Conservation (phyloP, 2,888 invertebrate genomes). For the Diaprepes abbreviatus region DNA sequence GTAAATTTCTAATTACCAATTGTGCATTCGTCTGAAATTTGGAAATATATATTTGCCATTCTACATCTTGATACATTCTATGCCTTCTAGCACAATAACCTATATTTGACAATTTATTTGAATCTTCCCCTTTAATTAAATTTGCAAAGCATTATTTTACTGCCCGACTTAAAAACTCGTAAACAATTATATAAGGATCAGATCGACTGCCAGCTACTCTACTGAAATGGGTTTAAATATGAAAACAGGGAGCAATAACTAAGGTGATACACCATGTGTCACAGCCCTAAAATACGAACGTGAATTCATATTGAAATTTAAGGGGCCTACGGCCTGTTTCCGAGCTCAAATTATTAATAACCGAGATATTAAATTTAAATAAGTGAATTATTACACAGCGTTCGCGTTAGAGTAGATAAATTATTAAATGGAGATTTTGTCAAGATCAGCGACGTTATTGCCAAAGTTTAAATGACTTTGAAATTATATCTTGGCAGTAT, state of each 20-base stretch:
- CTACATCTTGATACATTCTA: too few relatives aligned
- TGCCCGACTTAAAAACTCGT: background rate
- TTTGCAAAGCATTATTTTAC: too few relatives aligned
- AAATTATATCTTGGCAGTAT: background rate
- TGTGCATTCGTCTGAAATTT: too few relatives aligned
- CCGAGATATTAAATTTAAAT: constrained; percentile 45
- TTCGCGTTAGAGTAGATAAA: constrained; percentile 36
- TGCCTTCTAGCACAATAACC: too few relatives aligned
- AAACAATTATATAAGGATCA: constrained; percentile 38
- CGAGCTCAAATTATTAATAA: constrained; percentile 40
- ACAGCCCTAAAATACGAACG: constrained; percentile 44
- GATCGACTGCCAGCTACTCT: constrained; percentile 30
- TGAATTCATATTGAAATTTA: constrained; percentile 45
- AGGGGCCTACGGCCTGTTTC: constrained; percentile 34
- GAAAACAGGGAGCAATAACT: constrained; percentile 36
- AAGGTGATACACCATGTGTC: constrained; percentile 46
- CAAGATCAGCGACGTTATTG: background rate
- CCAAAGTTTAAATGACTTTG: background rate
- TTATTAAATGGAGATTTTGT: constrained; percentile 6
- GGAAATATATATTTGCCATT: too few relatives aligned
- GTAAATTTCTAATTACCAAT: too few relatives aligned
- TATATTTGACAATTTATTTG: too few relatives aligned
- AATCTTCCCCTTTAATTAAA: too few relatives aligned
- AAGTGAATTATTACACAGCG: constrained; percentile 41
- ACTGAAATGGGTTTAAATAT: constrained; percentile 36